Conservation (phyloP, 2,113 vertebrate species). For the Eira barbara region DNA sequence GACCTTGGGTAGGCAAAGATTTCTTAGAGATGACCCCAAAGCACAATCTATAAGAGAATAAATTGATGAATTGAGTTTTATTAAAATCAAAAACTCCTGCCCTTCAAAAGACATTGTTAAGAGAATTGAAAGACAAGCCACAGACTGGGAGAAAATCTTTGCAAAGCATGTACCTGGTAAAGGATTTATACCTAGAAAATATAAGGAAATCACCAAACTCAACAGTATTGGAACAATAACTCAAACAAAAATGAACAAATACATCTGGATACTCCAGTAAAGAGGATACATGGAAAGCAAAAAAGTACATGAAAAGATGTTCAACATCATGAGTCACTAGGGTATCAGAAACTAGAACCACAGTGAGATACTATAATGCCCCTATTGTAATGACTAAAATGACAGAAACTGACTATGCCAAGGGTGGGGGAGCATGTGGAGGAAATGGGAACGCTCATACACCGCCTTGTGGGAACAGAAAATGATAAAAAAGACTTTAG, state of each 20-base stretch:
- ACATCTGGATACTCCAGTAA: neutral
- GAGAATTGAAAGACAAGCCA: neutral
- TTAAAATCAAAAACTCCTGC: neutral
- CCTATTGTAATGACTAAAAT: neutral
- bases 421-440: neutral
- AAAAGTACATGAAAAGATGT: neutral
- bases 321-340: neutral
- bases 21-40: neutral
- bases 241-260: constrained; percentile 1
- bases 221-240: neutral
- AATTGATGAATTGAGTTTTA: neutral
- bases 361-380: neutral
- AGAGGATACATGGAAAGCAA: neutral
- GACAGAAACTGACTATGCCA: neutral
- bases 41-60: neutral
- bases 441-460: neutral
- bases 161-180: neutral
- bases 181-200: neutral
- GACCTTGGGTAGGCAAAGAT: neutral
- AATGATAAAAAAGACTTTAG: constrained; percentile 17
- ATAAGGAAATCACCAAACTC: neutral
- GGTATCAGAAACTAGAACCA: neutral
- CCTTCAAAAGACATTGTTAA: constrained; percentile 26
- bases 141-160: neutral
- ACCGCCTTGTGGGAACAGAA: neutral